Evolutionary conservation across 1,140 invertebrate genomes (phyloP), one percentile per base, ranked within the genome.

Genomic region (Cheumatopsyche charites): DNA sequence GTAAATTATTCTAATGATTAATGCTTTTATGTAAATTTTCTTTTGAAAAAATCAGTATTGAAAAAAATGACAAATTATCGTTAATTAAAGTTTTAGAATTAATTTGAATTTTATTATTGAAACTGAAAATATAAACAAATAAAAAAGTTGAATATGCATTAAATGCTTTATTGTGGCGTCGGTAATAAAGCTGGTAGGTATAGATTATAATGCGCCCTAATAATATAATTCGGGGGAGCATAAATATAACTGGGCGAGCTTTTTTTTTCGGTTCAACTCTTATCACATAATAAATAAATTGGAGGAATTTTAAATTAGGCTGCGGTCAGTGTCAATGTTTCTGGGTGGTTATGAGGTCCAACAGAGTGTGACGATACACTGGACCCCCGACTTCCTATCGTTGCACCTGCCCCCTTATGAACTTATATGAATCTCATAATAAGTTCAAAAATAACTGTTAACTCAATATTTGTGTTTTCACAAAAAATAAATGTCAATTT

Each of bases 321-420:
- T 52, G 47, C 67, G 67, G 52, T 52, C 61, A 43, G 69, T 71
- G 69, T 71, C 69, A 63, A 71, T 47, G 69, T 63, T 62, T 42
- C 41, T 52, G 52, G 41, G 49, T 70, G 52, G 68, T 70, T 62
- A 70, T 62, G 43, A 25, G 17, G 67, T 52, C 42, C 52, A 70
- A 15, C 67, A 62, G 58, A 71, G 61, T 58, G 61, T 71, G 69
- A 71, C 69, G 69, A 62, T 3, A 5, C 62, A 63, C 66, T 45
- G 23, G 45, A 68, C 47, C 25, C 26, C 23, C 23, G 23, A 68
- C 66, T 68, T 68, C 66, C 66, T 45, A 68, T 45, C 17, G 25
- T 11, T 25, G 21, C 66, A 68, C 66, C 66, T 68, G 66, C 66
- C 49, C 62, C 25, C 47, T 47, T 66, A 66, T 47, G 15, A n/a